Evolutionary conservation across 2,888 invertebrate species (phyloP), one percentile per base, ranked within the genome.

Genomic region (Philhelius pedissequus): DNA sequence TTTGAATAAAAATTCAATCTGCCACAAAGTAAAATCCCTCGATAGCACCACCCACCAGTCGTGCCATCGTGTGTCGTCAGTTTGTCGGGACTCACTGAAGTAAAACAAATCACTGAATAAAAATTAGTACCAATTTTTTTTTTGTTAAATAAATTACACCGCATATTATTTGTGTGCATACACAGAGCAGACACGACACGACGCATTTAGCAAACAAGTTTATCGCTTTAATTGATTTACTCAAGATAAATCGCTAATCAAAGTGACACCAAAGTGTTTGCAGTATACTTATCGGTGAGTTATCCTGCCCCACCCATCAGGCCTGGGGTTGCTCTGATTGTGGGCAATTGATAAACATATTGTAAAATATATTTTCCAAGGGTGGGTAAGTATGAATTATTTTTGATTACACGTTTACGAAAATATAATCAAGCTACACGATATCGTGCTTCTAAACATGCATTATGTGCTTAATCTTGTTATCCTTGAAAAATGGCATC

Each of bases 221-320:
- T 71, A 84, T 84, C 84, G 76, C 75, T 62, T 30, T 84, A 84
- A 84, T 84, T 84, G 80, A 84, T 84, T 83, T 84, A 66, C 75
- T 66, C 40, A 32, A 32, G 52, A 76, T 66, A 79, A 71, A 80
- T 80, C 75, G 75, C 66, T 80, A 71, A 80, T 80, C 62, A 15
- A 84, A 84, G 74, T 80, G 79, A 84, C 80, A 76, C 48, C 25
- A 66, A 64, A 71, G 66, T 84, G 80, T 80, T 84, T 80, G 84
- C 32, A 71, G 15, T 71, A 48, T 68, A 71, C 71, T 80, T 66
- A 73, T 80, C 64, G 60, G 18, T 20, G 43, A 38, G 22, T 73
- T 54, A 30, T 38, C 25, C 20, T 52, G 66, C 52, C 60, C 52
- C 35, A 20, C 64, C 32, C 30, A n/a, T n/a, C n/a, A 32, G n/a